Conservation (phyloP, 2,797 vertebrate genomes). For the Falco concolor region DNA sequence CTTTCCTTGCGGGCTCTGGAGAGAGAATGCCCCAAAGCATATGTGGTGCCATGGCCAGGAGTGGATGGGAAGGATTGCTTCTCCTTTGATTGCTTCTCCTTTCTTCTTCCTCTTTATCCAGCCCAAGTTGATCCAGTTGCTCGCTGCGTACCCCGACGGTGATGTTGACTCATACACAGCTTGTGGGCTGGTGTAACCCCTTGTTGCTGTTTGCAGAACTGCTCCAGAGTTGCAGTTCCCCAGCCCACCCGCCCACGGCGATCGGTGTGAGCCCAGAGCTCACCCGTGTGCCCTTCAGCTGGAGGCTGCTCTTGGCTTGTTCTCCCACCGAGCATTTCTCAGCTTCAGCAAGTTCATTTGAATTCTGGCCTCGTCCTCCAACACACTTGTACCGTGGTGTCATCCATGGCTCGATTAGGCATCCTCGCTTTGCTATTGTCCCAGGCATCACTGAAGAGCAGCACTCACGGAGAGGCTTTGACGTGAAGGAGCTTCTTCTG, state of each 20-base stretch:
- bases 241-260: fast-evolving
- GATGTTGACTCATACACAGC: not conserved
- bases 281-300: not conserved
- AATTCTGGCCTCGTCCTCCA: not conserved
- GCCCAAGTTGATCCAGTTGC: not conserved
- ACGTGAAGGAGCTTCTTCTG: not conserved
- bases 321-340: not conserved
- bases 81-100: not conserved
- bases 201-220: not conserved
- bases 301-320: not conserved
- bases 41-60: fast-evolving
- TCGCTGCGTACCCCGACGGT: not conserved
- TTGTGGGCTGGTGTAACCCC: not conserved
- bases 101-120: conserved; percentile 50
- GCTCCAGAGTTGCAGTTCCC: not conserved
- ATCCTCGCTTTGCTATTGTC: not conserved
- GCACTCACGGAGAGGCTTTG: not conserved
- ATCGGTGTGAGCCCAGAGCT: not conserved
- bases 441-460: not conserved
- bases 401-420: not conserved
- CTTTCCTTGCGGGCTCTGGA: not conserved
- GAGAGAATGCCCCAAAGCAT: fast-evolving
- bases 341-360: not conserved
- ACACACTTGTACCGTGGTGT: not conserved
- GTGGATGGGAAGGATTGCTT: not conserved